These are phyloP conservation scores for Porphyrio hochstetteri DNA, from an alignment of 2,113 vertebrate genomes.

Conservation along the genomic window DNA sequence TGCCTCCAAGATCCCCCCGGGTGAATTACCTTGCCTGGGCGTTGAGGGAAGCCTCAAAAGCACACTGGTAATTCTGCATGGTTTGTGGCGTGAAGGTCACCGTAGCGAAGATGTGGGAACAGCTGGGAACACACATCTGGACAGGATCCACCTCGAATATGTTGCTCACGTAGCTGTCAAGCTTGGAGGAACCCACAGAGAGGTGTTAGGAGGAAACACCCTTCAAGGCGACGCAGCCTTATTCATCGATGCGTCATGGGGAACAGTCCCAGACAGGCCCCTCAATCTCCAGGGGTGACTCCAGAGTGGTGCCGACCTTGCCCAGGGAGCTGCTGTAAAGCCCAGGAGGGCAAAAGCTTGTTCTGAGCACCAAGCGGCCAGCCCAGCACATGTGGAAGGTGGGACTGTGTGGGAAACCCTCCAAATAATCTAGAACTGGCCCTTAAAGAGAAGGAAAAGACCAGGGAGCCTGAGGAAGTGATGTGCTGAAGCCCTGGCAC, in stretches of 20 bases:
- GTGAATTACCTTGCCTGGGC: conserved; percentile 72
- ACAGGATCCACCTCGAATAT: conserved; percentile 80
- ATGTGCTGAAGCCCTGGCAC: not conserved
- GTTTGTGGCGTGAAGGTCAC: conserved; percentile 82
- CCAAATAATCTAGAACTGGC: not conserved
- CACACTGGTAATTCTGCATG: conserved; percentile 81
- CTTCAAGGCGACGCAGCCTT: not conserved
- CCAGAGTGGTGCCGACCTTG: not conserved
- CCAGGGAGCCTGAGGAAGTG: not conserved
- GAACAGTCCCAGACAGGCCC: not conserved
- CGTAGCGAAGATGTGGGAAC: conserved; percentile 76
- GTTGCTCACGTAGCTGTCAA: conserved; percentile 14
- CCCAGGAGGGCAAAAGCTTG: not conserved
- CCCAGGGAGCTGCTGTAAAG: not conserved
- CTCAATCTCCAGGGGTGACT: not conserved
- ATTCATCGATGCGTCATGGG: not conserved
- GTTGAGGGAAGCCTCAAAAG: conserved; percentile 83
- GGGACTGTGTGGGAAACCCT: not conserved
- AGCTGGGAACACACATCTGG: conserved; percentile 76
- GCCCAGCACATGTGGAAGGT: not conserved
- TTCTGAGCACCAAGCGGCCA: not conserved
- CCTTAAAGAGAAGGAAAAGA: not conserved
- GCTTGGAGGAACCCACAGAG: conserved; percentile 56
- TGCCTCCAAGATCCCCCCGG: not conserved
- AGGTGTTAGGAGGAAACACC: not conserved